phyloP scores from a whole-genome alignment of 2,888 invertebrate genomes.

The Polyommatus iphigenia region DNA sequence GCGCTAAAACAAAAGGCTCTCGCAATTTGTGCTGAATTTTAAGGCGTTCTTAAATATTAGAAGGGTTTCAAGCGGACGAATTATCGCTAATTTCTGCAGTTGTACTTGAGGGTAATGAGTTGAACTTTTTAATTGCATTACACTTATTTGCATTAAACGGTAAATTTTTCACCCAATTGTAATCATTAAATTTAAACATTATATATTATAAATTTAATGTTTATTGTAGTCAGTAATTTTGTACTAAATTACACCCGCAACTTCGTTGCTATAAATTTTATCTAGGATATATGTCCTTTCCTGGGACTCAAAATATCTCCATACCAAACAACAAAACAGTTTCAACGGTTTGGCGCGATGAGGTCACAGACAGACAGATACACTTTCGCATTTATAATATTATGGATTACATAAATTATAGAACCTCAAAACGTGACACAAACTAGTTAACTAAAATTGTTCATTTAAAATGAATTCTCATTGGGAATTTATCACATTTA shows the following conservation, averaged over 20 bases:
- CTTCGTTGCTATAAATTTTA: no score
- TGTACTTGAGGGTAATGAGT: background rate
- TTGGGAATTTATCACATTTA: background rate
- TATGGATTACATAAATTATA: background rate
- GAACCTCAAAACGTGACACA: background rate
- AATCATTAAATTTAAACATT: no score
- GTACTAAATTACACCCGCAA: no score
- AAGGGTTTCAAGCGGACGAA: conserved; percentile 15
- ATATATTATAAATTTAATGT: no score
- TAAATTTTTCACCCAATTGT: no score
- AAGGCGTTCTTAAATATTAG: conserved; percentile 24
- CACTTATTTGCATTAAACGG: background rate
- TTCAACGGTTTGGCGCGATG: no score
- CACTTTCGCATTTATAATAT: no score
- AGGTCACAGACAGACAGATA: no score
- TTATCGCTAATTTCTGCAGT: conserved; percentile 1
- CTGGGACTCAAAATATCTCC: no score
- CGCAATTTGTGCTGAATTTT: conserved; percentile 27
- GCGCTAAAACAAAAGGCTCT: conserved; percentile 28
- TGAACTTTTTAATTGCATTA: background rate
- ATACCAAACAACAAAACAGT: no score
- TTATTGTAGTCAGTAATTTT: no score
- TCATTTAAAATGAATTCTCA: background rate
- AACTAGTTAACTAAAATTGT: background rate
- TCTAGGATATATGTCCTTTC: no score